Evolutionary conservation across 1,140 invertebrate species (phyloP), one percentile per base, ranked within the genome.

Genomic region (Tribolium castaneum): DNA sequence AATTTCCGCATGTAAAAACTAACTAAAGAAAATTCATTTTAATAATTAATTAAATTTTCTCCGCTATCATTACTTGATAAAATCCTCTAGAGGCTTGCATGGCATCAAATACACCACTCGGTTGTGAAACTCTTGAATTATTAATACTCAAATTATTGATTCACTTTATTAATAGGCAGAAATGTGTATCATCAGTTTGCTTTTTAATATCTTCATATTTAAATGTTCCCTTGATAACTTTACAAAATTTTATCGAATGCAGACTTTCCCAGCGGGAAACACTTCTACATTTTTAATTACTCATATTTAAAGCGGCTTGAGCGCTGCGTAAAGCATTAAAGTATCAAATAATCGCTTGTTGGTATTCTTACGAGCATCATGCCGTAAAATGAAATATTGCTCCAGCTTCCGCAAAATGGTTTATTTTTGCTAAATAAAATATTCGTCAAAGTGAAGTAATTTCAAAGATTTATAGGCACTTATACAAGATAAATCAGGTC

Each of bases 1-100:
- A 34, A 39, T 12, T 66, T 34, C 13, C 3, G 59, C 59, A 66
- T 66, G 59, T 35, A 35, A 66, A 66, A 35, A 62, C n/a, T 35
- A 62, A 62, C 35, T 19, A 35, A 12, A 12, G 19, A 34, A 35
- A 35, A 66, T 66, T 39, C 19, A 35, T 34, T 66, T 66, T 35
- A 66, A 35, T 34, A 66, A 66, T 66, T 66, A 66, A 66, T 66
- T 66, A 66, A 35, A 66, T n/a, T 66, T 66, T 25, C 25, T 12
- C 7, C 30, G n/a, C 10, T 59, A 22, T 59, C 54, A 59, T 22
- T 25, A 19, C 19, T 59, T 59, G 54, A 22, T 66, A 66, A 34
- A 14, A 66, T 10, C 45, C 59, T 35, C 59, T 12, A 66, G 25
- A 35, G 59, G 12, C 30, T 66, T 66, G 59, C 59, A 66, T 66